Evolutionary conservation across 1,140 invertebrate genomes (phyloP).

Genomic region (Atta colombica): DNA sequence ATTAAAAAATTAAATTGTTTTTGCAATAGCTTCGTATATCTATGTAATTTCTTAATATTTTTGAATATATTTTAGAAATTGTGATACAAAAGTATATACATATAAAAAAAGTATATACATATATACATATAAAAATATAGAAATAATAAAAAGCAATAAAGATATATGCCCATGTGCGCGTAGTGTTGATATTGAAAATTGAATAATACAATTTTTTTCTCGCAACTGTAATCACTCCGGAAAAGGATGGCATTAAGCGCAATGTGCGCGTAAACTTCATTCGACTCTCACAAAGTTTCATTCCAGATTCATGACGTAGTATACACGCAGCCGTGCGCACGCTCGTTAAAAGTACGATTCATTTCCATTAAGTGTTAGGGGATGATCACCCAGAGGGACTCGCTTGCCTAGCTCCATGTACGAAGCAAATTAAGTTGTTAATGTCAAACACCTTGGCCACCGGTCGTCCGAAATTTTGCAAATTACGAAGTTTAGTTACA

Average conservation of each 20-base stretch:
- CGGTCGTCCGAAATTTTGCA: slow-evolving; percentile 63
- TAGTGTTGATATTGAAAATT: neutral
- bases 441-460: slow-evolving; percentile 56
- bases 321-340: neutral
- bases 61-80: too few species aligned
- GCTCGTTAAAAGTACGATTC: slow-evolving; percentile 68
- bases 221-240: neutral
- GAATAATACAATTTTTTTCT: slow-evolving; percentile 28
- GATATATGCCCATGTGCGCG: too few species aligned
- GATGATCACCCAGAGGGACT: slow-evolving; percentile 65
- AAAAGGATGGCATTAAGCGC: slow-evolving; percentile 8
- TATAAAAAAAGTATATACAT: neutral
- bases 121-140: neutral
- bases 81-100: neutral
- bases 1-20: neutral
- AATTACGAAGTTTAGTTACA: slow-evolving; percentile 74
- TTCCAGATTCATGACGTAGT: neutral
- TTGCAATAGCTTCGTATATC: too few species aligned
- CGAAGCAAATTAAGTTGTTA: slow-evolving; percentile 68
- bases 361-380: slow-evolving; percentile 70
- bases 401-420: slow-evolving; percentile 44
- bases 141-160: slow-evolving; percentile 37
- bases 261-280: slow-evolving; percentile 27
- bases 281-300: slow-evolving; percentile 36
- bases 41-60: neutral